Percentiles rank a stretch among this genome's conserved stretches.
These are phyloP conservation scores for Hypotaenidia okinawae DNA, from an alignment of 2,797 vertebrate genomes.

Conservation along the genomic window DNA sequence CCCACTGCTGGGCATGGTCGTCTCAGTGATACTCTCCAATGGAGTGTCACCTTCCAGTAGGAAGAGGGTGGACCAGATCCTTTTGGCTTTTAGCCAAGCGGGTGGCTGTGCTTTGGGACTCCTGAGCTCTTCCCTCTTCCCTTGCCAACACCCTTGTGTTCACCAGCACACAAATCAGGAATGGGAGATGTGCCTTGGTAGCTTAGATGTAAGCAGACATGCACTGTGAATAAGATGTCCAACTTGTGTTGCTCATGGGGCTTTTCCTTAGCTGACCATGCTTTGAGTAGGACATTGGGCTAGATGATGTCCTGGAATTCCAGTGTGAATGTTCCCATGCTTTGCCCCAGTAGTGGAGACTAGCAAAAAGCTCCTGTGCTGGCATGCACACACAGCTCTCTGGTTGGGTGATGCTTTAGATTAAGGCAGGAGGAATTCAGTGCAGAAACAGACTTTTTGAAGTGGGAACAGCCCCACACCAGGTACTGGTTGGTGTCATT, in stretches of 20 bases:
- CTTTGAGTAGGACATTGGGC: neutral
- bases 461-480: neutral
- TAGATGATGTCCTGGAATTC: neutral
- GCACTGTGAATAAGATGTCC: neutral
- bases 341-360: neutral
- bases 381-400: neutral
- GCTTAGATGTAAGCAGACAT: neutral
- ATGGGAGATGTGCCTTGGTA: neutral
- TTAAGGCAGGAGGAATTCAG: neutral
- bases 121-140: neutral
- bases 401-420: neutral
- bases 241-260: fast-evolving
- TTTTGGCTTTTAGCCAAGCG: neutral
- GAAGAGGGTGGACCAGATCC: neutral
- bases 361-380: neutral
- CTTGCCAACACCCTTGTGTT: neutral
- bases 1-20: neutral
- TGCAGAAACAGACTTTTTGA: neutral
- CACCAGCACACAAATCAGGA: neutral
- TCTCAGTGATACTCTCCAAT: neutral
- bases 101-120: neutral
- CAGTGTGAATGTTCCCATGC: neutral
- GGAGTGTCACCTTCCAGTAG: neutral
- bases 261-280: neutral
- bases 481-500: neutral